Percentiles rank a stretch among this genome's conserved stretches.
phyloP scores from a whole-genome alignment of 2,888 invertebrate genomes.

The Pycnomerus fuliginosus region DNA sequence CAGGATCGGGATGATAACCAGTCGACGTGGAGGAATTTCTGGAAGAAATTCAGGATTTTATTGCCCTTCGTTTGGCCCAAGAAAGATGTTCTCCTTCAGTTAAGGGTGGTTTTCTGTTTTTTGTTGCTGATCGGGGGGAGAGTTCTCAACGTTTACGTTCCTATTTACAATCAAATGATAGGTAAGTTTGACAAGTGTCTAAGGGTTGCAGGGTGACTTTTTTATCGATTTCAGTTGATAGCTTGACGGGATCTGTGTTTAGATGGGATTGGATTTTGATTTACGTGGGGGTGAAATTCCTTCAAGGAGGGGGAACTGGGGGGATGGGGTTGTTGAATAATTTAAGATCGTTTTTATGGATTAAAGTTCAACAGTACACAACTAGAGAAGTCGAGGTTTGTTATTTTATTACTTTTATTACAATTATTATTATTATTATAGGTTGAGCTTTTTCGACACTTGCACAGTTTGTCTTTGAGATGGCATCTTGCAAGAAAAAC shows the following conservation, averaged over 20 bases:
- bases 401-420: slow-evolving; percentile 33
- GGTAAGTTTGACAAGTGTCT: too few relatives aligned
- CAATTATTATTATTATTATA: slow-evolving; percentile 47
- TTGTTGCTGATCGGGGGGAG: slow-evolving; percentile 74
- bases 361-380: slow-evolving; percentile 92
- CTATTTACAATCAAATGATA: slow-evolving; percentile 89
- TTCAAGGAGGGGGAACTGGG: slow-evolving; percentile 94
- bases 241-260: slow-evolving; percentile 74
- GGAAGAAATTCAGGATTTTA: slow-evolving; percentile 75
- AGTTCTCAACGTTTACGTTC: slow-evolving; percentile 86
- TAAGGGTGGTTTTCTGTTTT: slow-evolving; percentile 81
- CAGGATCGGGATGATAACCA: slow-evolving; percentile 58
- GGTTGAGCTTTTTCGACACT: slow-evolving; percentile 81
- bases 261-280: slow-evolving; percentile 89
- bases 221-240: slow-evolving; percentile 68
- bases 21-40: slow-evolving; percentile 79
- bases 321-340: slow-evolving; percentile 93
- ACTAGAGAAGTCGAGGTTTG: slow-evolving; percentile 84
- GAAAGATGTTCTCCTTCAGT: slow-evolving; percentile 72
- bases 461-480: slow-evolving; percentile 85
- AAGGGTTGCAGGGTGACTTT: too few relatives aligned
- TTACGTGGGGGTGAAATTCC: slow-evolving; percentile 85
- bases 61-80: slow-evolving; percentile 95
- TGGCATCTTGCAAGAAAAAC: slow-evolving; percentile 97
- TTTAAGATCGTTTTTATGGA: slow-evolving; percentile 89